Base-by-base conservation (phyloP, 2,888 invertebrate species). In the Pseudoips prasinana region DNA sequence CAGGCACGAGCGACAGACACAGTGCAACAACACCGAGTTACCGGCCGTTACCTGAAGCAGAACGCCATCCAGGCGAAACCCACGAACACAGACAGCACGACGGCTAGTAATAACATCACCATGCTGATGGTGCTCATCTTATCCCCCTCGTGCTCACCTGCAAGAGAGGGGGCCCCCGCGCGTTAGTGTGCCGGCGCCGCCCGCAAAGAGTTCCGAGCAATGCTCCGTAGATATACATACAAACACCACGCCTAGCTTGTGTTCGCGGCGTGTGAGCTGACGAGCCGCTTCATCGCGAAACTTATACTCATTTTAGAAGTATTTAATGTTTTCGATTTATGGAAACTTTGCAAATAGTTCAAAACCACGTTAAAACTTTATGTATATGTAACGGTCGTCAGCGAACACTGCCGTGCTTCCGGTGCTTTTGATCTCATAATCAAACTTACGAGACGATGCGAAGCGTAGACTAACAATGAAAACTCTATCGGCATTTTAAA, bases 71-170 rank as follows among this genome's bases (percentile, higher is more conserved):
- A 92, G 90, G 96, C 95, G 93, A 96, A 96, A 93, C 94, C 94
- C 93, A 96, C 93, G 95, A 96, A 96, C 93, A 96, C 96, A 87
- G 93, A 93, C 87, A 94, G 96, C 90, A 96, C 96, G 90, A 95
- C 95, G 87, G 93, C 93, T 87, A 96, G 95, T 92, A 96, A 93
- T 90, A 96, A 94, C 91, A 96, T 91, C 91, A 96, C 96, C 95
- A 96, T 94, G 85, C 92, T 91, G 89, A 95, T 91, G 79, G 96
- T 96, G 92, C 95, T 95, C 92, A 96, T 92, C 91, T 94, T 94
- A 91, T 93, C 92, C 78, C 92, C 91, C 89, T 92, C 91, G 86
- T 92, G 91, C 84, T 91, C 91, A 90, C 92, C 95, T 95, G 94
- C 69, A 88, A 88, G 83, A 85, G 81, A 86, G 76, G 79, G 84